Conservation (phyloP, 2,113 vertebrate species). For the Onychostoma macrolepis region DNA sequence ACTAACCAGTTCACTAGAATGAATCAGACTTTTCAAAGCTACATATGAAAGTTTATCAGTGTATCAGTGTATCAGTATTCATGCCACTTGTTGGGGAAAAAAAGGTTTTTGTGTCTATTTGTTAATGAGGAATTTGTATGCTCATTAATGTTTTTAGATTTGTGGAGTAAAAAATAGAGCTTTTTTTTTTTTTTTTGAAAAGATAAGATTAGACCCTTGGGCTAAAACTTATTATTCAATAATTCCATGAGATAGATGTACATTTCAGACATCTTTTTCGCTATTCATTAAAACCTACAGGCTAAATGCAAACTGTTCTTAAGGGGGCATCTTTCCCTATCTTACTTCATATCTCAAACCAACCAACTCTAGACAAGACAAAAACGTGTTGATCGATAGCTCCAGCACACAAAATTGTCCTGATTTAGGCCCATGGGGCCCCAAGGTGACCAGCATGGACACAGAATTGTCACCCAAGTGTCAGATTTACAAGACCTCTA, state of each 20-base stretch:
- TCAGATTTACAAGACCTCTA: constrained; percentile 46
- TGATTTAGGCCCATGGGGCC: constrained; percentile 5
- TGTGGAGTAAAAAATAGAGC: background rate
- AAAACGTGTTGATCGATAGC: background rate
- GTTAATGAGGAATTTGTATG: background rate
- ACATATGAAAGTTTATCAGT: background rate
- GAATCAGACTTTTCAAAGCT: background rate
- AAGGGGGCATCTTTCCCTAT: background rate
- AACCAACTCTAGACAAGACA: too few relatives aligned
- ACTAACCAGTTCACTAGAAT: too few relatives aligned
- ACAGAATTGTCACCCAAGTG: constrained; percentile 3
- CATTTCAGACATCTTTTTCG: background rate
- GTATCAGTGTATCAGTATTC: too few relatives aligned
- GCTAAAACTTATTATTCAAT: background rate
- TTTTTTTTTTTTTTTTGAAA: background rate
- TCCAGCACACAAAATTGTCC: background rate
- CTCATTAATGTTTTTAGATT: background rate
- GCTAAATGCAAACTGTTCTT: background rate
- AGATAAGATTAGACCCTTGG: background rate
- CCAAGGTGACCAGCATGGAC: constrained; percentile 43
- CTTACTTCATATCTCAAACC: background rate
- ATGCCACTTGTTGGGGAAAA: too few relatives aligned
- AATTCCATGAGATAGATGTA: background rate
- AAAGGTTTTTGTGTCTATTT: too few relatives aligned
- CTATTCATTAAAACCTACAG: too few relatives aligned